A percentile compares a stretch with the other conserved stretches of the same genome.
These are phyloP conservation scores for Oikopleura dioica DNA, from an alignment of 23 tunicate species.

Conservation along the genomic window DNA sequence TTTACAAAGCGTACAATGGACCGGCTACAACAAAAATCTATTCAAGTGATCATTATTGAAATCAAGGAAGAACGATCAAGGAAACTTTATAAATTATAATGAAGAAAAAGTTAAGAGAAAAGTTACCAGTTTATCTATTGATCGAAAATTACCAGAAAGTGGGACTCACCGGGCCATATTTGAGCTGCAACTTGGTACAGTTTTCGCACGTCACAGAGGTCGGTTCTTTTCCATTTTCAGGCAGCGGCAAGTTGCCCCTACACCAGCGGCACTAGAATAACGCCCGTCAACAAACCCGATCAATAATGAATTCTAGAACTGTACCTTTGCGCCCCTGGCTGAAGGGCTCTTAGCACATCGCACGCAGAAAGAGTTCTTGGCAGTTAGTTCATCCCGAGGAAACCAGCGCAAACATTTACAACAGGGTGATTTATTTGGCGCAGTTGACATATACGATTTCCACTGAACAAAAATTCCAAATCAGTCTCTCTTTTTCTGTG, in stretches of 20 bases:
- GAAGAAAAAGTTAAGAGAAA: background rate
- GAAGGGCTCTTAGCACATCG: background rate
- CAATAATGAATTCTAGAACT: too few species aligned
- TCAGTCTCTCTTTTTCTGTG: too few species aligned
- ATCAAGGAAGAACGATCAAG: background rate
- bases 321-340: background rate
- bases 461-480: too few species aligned
- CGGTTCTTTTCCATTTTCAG: background rate
- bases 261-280: background rate
- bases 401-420: background rate
- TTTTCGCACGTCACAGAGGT: background rate
- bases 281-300: too few species aligned
- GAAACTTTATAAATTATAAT: background rate
- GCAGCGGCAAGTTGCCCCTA: background rate
- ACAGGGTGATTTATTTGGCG: background rate
- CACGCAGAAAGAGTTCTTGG: background rate
- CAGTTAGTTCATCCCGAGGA: background rate
- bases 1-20: background rate
- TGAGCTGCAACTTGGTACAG: background rate
- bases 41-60: background rate
- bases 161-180: background rate
- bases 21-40: background rate
- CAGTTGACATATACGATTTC: too few species aligned
- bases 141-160: too few species aligned
- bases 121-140: too few species aligned